phyloP scores from a whole-genome alignment of 2,888 invertebrate species.

The Apantesis nais region DNA sequence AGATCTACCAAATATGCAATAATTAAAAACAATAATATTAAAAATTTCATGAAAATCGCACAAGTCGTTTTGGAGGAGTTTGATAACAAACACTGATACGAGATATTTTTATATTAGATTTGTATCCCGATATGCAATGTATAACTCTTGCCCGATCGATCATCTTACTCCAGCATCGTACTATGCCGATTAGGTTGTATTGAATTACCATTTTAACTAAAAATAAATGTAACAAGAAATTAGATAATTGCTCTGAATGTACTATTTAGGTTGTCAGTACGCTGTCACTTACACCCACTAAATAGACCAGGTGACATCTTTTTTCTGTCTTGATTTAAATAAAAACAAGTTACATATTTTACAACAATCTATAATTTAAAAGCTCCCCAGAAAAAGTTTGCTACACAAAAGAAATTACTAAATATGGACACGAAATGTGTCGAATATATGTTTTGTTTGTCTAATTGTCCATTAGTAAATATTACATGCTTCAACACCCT shows the following conservation, averaged over 20 bases:
- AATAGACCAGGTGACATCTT: neutral
- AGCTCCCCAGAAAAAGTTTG: constrained; percentile 12
- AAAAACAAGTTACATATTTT: constrained; percentile 6
- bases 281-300: neutral
- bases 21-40: no score
- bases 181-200: no score
- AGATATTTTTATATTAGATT: no score
- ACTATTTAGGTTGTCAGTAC: neutral
- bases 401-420: constrained; percentile 10
- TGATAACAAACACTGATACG: no score
- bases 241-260: neutral
- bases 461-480: constrained; percentile 3
- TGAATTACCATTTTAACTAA: no score
- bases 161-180: no score
- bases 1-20: no score
- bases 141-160: no score
- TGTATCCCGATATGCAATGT: no score
- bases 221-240: no score
- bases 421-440: constrained; percentile 1
- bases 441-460: neutral
- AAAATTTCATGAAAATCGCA: no score
- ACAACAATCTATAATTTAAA: constrained; percentile 16
- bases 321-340: neutral
- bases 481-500: neutral
- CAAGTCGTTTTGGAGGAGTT: no score